Evolutionary conservation across 2,888 invertebrate species (phyloP).

Genomic region (Dryobota labecula): DNA sequence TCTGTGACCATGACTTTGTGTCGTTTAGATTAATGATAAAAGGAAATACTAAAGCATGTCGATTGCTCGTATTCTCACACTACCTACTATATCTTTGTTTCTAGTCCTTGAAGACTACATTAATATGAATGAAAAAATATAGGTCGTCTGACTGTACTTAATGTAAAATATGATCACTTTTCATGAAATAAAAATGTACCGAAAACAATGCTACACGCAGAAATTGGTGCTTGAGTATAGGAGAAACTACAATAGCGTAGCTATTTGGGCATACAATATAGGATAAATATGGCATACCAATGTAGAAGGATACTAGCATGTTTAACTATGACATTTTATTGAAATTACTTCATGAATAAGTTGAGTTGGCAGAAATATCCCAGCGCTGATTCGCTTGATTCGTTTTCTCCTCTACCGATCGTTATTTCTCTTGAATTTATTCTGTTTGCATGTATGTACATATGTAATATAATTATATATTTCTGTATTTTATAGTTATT

Average conservation of each 20-base stretch:
- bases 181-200: background rate
- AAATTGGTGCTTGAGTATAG: background rate
- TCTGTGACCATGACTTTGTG: slow-evolving; percentile 10
- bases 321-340: background rate
- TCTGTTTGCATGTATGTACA: too few relatives aligned
- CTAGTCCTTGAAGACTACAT: slow-evolving; percentile 5
- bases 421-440: too few relatives aligned
- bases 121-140: slow-evolving; percentile 27
- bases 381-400: too few relatives aligned
- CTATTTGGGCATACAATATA: background rate
- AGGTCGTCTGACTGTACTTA: slow-evolving; percentile 30
- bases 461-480: too few relatives aligned
- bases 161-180: background rate
- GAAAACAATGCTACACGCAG: background rate
- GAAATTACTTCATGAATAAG: background rate
- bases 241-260: background rate
- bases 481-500: too few relatives aligned
- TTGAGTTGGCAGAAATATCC: too few relatives aligned
- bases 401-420: too few relatives aligned
- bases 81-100: background rate
- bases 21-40: slow-evolving; percentile 16
- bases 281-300: background rate
- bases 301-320: background rate
- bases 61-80: slow-evolving; percentile 13
- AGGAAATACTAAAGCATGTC: slow-evolving; percentile 23